Base-by-base conservation (phyloP, 2,797 vertebrate genomes). In the Nannoperca australis region DNA sequence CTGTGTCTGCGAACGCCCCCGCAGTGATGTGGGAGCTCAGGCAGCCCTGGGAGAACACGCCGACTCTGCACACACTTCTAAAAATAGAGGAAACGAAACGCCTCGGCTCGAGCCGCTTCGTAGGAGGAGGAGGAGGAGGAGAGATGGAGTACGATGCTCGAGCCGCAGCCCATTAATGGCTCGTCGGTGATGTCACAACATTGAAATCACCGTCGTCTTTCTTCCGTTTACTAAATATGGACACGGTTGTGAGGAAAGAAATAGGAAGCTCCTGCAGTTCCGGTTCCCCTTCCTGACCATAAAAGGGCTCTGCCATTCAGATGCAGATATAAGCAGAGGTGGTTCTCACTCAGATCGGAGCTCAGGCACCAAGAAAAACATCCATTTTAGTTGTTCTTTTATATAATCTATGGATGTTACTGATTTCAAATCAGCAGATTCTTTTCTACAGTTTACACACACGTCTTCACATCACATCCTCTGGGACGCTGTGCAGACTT, bases 41-140 rank as follows among this genome's bases (percentile, higher is more conserved):
- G 81, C 88, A 89, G 92, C 82, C 87, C 69, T 44, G 85, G 86
- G 91, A 94, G 90, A 91, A 85, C 89, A 87, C 79, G 64, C 81
- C 83, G 51, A 78, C 87, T 81, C 85, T 61, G 80, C 86, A 86
- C 88, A 70, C 67, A 4, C 10, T 67, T 75, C 89, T 93, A 94
- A 93, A 95, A 95, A 95, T 95, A 95, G 94, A 93, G 74, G 24
- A 78, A 84, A 82, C 17, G 20, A 84, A 90, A 69, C 32, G 75
- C 92, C 86, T 89, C 71, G 70, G 85, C 82, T 45, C 64, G 78
- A 90, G 30, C 58, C 0, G 70, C 76, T 71, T 60, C 3, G 24
- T 1, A 27, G 73, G 55, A 49, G 24, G 24, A 27, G 73, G 55
- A 49, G 81, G 61, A 68, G 82, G 70, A 84, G 84, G 78, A 76